phyloP scores from a whole-genome alignment of 2,797 vertebrate species.

The Notolabrus celidotus region DNA sequence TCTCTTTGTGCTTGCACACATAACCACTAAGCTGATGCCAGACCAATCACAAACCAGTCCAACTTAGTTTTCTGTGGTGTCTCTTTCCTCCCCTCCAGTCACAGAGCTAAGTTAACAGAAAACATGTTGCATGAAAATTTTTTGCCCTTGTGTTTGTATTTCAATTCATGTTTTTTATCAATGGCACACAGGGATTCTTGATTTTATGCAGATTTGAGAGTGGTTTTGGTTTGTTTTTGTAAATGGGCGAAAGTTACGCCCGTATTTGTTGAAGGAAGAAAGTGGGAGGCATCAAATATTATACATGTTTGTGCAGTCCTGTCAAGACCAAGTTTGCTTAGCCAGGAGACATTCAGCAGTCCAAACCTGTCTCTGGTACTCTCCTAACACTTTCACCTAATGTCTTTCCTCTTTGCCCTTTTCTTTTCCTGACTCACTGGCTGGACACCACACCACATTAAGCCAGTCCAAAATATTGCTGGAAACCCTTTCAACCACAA shows the following conservation, averaged over 20 bases:
- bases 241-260: slow-evolving; percentile 36
- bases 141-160: slow-evolving; percentile 27
- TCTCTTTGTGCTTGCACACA: slow-evolving; percentile 72
- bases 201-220: slow-evolving; percentile 37
- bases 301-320: slow-evolving; percentile 54
- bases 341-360: slow-evolving; percentile 66
- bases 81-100: slow-evolving; percentile 69
- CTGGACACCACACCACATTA: slow-evolving; percentile 60
- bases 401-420: slow-evolving; percentile 26
- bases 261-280: slow-evolving; percentile 56
- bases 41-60: slow-evolving; percentile 69
- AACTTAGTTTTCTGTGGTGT: slow-evolving; percentile 69
- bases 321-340: slow-evolving; percentile 55
- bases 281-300: slow-evolving; percentile 52
- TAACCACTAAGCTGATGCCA: slow-evolving; percentile 75
- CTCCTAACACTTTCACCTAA: slow-evolving; percentile 21
- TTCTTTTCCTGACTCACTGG: slow-evolving; percentile 45
- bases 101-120: slow-evolving; percentile 64
- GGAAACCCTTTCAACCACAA: slow-evolving; percentile 65
- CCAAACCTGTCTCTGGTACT: slow-evolving; percentile 50
- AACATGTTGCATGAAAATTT: slow-evolving; percentile 62
- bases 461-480: slow-evolving; percentile 56
- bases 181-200: slow-evolving; percentile 9
- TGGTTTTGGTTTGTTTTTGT: slow-evolving; percentile 33
- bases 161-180: slow-evolving; percentile 34